A percentile compares a stretch with the other conserved stretches of the same genome.
These are phyloP conservation scores for Ammodytes dubius DNA, from an alignment of 2,113 vertebrate genomes.

Conservation along the genomic window DNA sequence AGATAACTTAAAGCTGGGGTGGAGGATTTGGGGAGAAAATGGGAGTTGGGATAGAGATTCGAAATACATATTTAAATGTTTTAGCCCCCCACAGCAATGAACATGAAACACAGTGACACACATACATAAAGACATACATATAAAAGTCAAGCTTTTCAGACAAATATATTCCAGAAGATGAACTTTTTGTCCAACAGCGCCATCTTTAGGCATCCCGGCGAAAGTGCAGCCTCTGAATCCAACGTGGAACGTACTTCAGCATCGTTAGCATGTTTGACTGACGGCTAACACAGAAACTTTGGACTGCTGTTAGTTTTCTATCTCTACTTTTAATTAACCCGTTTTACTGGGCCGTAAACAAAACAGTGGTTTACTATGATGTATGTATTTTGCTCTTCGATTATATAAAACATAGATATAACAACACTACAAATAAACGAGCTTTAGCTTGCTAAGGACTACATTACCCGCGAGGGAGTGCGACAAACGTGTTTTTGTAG, in stretches of 20 bases:
- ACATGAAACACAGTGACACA: neutral
- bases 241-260: conserved; percentile 52
- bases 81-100: neutral
- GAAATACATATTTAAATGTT: too few relatives aligned
- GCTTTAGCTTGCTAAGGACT: conserved; percentile 49
- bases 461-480: conserved; percentile 69
- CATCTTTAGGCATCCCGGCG: neutral
- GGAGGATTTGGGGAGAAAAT: too few relatives aligned
- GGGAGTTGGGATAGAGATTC: too few relatives aligned
- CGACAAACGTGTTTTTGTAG: conserved; percentile 72
- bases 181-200: neutral
- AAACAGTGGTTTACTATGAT: rapidly evolving
- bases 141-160: neutral
- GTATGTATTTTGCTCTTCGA: rapidly evolving
- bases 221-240: neutral
- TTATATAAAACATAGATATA: neutral
- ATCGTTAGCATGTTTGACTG: neutral
- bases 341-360: neutral
- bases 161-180: too few relatives aligned
- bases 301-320: neutral
- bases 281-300: neutral
- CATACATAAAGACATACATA: too few relatives aligned
- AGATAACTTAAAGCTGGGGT: too few relatives aligned
- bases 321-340: neutral
- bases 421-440: neutral